Base-by-base conservation (phyloP, 2,797 vertebrate species). In the Cynopterus sphinx region DNA sequence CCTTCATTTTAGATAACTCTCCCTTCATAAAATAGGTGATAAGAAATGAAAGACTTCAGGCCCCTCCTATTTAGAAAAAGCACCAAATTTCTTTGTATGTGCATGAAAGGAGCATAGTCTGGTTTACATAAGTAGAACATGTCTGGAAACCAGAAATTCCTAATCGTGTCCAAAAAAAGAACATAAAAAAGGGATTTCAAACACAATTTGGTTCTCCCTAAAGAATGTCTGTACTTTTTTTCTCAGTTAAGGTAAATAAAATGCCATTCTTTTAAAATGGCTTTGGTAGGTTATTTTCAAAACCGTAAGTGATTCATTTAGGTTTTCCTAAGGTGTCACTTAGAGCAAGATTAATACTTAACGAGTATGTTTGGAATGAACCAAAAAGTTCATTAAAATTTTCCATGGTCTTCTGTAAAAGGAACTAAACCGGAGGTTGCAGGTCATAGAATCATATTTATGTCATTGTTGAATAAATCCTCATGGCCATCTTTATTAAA, bases 91-190 rank as follows among this genome's bases (percentile, higher is more conserved):
- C 36, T 85, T 63, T 73, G 9, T 2, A 16, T 31, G 2, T 33
- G 63, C 31, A n/a, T 12, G 3, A 55, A 90, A 90, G 49, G 22
- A 97, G 53, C 36, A 15, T 63, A 10, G 31, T 95, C 89, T 87
- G 19, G 21, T 93, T 89, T 87, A 49, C 7, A 22, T 84, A 90
- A 94, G 57, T 53, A 68, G 36, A 39, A 16, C 11, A 55, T 9
- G 4, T 28, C 74, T 75, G 6, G 68, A 86, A 94, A 78, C 6
- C 31, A 90, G 59, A 75, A 87, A 28, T 83, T 82, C 53, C 24
- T 86, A 61, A 39, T 28, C 87, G n/a, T 31, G 75, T 94, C 67
- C 26, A 53, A 92, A 94, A 33, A 93, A 87, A 87, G 61, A 87
- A 73, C 2, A 22, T 22, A 33, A 21, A 51, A 73, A 87, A 21